A percentile compares a stretch with the other conserved stretches of the same genome.
These are phyloP conservation scores for Micropoecilia bifurca DNA, from an alignment of 2,797 vertebrate species.

Conservation along the genomic window DNA sequence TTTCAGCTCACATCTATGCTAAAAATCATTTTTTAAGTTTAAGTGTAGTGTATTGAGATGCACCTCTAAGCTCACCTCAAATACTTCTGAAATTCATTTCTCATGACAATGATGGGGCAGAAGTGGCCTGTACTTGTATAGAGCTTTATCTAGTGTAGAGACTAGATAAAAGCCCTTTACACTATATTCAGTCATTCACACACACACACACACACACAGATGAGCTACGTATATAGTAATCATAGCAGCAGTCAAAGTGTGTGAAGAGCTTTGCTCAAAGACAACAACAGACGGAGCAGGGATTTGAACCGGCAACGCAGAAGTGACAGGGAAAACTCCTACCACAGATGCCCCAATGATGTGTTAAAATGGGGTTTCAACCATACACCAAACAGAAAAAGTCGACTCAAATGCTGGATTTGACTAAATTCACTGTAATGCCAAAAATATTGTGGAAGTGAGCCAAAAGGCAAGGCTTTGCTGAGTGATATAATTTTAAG, in stretches of 20 bases:
- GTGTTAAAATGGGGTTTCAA: not conserved
- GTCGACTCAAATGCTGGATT: not conserved
- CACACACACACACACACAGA: no score
- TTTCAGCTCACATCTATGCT: not conserved
- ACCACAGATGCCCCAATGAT: no score
- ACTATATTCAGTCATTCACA: no score
- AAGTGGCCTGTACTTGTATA: no score
- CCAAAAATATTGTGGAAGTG: not conserved
- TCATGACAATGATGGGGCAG: not conserved
- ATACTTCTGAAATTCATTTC: not conserved
- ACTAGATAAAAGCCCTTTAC: no score
- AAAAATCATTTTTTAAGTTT: not conserved
- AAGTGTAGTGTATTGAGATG: not conserved
- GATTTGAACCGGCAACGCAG: no score
- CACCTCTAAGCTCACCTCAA: not conserved
- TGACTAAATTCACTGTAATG: not conserved
- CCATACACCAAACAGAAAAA: not conserved
- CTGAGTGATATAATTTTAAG: not conserved
- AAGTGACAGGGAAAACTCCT: no score
- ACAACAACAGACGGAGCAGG: no score
- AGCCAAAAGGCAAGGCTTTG: not conserved
- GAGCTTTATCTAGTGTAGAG: no score
- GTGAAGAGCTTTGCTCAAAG: no score
- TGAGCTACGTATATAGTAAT: no score
- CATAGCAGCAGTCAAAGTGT: no score